A percentile compares a stretch with the other conserved stretches of the same genome.
Conservation (phyloP, 92 coral and sea anemone species). For the Paramuricea clavata region DNA sequence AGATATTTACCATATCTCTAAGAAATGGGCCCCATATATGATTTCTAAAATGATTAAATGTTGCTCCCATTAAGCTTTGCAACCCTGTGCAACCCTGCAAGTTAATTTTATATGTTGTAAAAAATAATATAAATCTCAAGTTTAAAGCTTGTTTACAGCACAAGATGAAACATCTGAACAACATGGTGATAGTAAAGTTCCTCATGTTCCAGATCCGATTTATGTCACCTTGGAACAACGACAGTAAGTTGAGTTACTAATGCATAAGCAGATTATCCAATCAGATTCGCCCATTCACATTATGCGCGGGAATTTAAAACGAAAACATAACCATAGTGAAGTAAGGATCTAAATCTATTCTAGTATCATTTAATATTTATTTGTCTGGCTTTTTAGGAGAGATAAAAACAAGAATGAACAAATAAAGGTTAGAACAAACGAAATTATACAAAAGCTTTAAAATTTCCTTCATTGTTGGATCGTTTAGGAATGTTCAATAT, state of each 20-base stretch:
- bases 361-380: neutral
- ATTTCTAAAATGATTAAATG: too few relatives aligned
- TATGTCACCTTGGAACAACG: slow-evolving; percentile 81
- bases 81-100: too few relatives aligned
- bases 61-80: too few relatives aligned
- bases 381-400: slow-evolving; percentile 56
- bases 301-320: too few relatives aligned
- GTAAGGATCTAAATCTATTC: neutral
- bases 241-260: slow-evolving; percentile 51
- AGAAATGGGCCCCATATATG: too few relatives aligned
- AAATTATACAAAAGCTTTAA: neutral
- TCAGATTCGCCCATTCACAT: too few relatives aligned
- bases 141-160: slow-evolving; percentile 17
- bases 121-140: too few relatives aligned
- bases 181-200: slow-evolving; percentile 19
- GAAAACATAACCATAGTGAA: too few relatives aligned
- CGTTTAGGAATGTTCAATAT: too few relatives aligned
- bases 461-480: too few relatives aligned
- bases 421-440: slow-evolving; percentile 55
- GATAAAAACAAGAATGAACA: slow-evolving; percentile 67
- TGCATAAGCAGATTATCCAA: neutral
- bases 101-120: too few relatives aligned
- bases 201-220: slow-evolving; percentile 75
- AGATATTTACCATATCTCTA: too few relatives aligned
- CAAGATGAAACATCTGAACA: slow-evolving; percentile 36